A percentile compares a stretch with the other conserved stretches of the same genome.
These are phyloP conservation scores for Numenius arquata DNA, from an alignment of 2,113 vertebrate species.

Conservation along the genomic window DNA sequence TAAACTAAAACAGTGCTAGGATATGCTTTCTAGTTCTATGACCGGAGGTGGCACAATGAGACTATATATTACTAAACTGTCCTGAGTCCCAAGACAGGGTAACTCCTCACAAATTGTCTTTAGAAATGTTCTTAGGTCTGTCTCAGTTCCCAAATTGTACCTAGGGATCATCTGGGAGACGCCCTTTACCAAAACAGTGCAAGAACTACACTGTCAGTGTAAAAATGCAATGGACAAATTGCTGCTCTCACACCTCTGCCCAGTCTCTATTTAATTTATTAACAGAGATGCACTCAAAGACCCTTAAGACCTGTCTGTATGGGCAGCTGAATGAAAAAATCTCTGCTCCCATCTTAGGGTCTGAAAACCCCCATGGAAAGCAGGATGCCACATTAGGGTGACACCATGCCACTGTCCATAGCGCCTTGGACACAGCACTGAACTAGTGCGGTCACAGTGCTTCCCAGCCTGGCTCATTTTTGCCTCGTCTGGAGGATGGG, in stretches of 20 bases:
- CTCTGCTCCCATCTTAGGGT: not conserved
- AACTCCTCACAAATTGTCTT: not conserved
- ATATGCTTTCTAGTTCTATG: not conserved
- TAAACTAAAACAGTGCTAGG: not conserved
- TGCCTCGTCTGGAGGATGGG: not conserved
- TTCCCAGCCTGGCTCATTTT: not conserved
- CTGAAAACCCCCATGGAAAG: not conserved
- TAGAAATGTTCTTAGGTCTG: not conserved
- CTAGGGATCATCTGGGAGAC: not conserved
- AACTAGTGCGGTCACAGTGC: rapidly evolving
- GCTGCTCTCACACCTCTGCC: not conserved
- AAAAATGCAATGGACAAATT: not conserved
- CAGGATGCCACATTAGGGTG: not conserved
- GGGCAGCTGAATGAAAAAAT: not conserved
- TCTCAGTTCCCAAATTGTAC: not conserved
- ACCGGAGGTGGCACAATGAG: not conserved
- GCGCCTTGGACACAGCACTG: not conserved
- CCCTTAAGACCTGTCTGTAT: not conserved
- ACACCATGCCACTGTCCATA: not conserved
- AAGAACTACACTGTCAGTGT: not conserved
- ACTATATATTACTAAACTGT: not conserved
- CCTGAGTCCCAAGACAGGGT: not conserved
- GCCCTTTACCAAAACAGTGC: rapidly evolving
- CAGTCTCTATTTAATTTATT: not conserved
- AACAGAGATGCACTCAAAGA: not conserved